These are phyloP conservation scores for Pao palembangensis DNA, from an alignment of 2,113 vertebrate species.

Conservation along the genomic window DNA sequence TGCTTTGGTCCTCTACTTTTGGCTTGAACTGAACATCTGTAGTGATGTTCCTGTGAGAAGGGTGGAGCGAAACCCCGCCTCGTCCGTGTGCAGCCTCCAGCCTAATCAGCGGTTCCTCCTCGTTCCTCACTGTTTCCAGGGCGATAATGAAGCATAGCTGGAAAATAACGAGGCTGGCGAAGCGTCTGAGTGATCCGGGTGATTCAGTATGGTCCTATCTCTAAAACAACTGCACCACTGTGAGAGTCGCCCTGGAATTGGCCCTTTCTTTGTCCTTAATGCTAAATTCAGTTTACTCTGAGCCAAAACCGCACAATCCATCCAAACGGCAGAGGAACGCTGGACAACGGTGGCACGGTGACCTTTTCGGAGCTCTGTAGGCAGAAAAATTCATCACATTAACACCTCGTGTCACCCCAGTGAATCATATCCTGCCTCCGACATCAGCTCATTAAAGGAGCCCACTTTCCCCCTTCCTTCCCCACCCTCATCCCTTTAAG, in stretches of 20 bases:
- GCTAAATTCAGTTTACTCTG: constrained; percentile 11
- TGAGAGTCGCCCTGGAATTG: background rate
- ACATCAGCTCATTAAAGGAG: constrained; percentile 5
- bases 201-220: constrained; percentile 1
- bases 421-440: constrained; percentile 9
- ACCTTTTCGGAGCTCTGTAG: background rate
- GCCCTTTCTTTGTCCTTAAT: constrained; percentile 24
- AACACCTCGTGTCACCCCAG: constrained; percentile 3
- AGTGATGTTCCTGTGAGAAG: background rate
- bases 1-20: background rate
- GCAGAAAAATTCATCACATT: constrained; percentile 6
- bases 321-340: background rate
- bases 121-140: constrained; percentile 19
- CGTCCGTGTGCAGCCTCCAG: constrained; percentile 1
- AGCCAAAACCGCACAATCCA: too few species aligned
- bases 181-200: constrained; percentile 25
- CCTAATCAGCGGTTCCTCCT: constrained; percentile 17
- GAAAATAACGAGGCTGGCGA: constrained; percentile 28
- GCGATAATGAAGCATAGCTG: constrained; percentile 32
- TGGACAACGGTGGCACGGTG: background rate
- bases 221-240: constrained; percentile 1
- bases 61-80: too few species aligned
- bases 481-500: background rate
- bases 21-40: background rate
- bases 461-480: background rate